Percentiles rank a stretch among this genome's conserved stretches.
Evolutionary conservation across 1,140 invertebrate species (phyloP).

Genomic region (Octopus bimaculoides): DNA sequence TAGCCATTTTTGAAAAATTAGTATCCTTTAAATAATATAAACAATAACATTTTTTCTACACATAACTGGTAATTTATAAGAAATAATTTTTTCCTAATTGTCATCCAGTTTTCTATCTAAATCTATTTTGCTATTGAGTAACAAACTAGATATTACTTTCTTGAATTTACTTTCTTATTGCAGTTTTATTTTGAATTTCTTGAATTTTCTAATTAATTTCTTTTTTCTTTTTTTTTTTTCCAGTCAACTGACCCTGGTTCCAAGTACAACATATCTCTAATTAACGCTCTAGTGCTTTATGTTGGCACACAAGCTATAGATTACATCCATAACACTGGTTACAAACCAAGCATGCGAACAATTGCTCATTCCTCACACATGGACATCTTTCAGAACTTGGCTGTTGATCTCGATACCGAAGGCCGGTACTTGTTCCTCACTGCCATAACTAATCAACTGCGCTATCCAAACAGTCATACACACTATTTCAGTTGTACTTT

Average conservation of each 20-base stretch:
- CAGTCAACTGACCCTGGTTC: slow-evolving; percentile 76
- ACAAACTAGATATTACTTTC: too few species aligned
- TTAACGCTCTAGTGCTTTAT: slow-evolving; percentile 96
- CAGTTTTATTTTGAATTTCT: too few species aligned
- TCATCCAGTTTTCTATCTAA: too few species aligned
- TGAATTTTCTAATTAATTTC: not conserved
- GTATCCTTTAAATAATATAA: too few species aligned
- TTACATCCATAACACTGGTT: slow-evolving; percentile 67
- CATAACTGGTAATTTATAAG: too few species aligned
- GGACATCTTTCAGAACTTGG: slow-evolving; percentile 99
- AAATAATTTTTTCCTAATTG: too few species aligned
- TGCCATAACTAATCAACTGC: slow-evolving; percentile 95
- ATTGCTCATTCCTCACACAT: slow-evolving; percentile 96
- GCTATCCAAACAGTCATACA: slow-evolving; percentile 99
- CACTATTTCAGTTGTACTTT: slow-evolving; percentile 98
- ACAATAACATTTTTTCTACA: too few species aligned
- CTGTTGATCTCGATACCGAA: slow-evolving; percentile 95
- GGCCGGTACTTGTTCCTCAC: slow-evolving; percentile 94
- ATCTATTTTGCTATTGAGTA: too few species aligned
- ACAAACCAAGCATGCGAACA: slow-evolving; percentile 90
- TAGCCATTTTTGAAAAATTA: too few species aligned
- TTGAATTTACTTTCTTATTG: too few species aligned
- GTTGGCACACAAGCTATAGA: slow-evolving; percentile 93
- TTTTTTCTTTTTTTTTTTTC: slow-evolving; percentile 11
- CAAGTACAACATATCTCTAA: slow-evolving; percentile 91